Evolutionary conservation across 2,797 vertebrate genomes (phyloP).

Genomic region (Gobio occitaniae): DNA sequence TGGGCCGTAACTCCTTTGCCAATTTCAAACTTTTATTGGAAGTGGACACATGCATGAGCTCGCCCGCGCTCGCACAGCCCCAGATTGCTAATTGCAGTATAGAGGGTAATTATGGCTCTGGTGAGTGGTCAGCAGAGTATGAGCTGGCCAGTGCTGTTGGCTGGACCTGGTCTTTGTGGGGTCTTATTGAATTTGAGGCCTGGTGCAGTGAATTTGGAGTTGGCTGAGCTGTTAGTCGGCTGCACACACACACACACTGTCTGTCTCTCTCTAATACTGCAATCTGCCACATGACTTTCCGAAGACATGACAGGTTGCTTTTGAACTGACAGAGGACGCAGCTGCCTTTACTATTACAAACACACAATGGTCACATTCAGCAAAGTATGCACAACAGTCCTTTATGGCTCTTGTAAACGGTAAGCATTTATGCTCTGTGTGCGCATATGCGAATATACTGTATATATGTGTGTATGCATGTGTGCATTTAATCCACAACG

Average conservation of each 20-base stretch:
- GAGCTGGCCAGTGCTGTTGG: conserved; percentile 58
- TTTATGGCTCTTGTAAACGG: conserved; percentile 24
- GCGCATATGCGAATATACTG: conserved; percentile 52
- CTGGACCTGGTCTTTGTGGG: conserved; percentile 58
- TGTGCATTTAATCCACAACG: conserved; percentile 56
- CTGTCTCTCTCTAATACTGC: conserved; percentile 36
- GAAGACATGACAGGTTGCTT: conserved; percentile 48
- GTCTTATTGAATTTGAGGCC: conserved; percentile 66
- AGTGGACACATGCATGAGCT: conserved; percentile 33
- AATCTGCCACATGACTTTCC: conserved; percentile 50
- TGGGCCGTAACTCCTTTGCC: conserved; percentile 41
- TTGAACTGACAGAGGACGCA: conserved; percentile 51
- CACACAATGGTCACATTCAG: conserved; percentile 38
- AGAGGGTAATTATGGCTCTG: conserved; percentile 64
- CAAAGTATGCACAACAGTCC: conserved; percentile 31
- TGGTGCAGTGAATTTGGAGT: conserved; percentile 55
- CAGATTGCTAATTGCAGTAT: conserved; percentile 70
- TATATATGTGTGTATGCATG: conserved; percentile 46
- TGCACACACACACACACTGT: conserved; percentile 44
- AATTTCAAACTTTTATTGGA: conserved; percentile 60
- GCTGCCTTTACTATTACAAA: conserved; percentile 52
- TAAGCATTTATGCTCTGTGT: conserved; percentile 45
- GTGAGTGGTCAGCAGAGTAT: conserved; percentile 62
- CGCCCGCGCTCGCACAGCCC: conserved; percentile 33
- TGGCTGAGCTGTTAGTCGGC: conserved; percentile 49